phyloP scores from a whole-genome alignment of 2,113 vertebrate species.

The Nematolebias whitei region DNA sequence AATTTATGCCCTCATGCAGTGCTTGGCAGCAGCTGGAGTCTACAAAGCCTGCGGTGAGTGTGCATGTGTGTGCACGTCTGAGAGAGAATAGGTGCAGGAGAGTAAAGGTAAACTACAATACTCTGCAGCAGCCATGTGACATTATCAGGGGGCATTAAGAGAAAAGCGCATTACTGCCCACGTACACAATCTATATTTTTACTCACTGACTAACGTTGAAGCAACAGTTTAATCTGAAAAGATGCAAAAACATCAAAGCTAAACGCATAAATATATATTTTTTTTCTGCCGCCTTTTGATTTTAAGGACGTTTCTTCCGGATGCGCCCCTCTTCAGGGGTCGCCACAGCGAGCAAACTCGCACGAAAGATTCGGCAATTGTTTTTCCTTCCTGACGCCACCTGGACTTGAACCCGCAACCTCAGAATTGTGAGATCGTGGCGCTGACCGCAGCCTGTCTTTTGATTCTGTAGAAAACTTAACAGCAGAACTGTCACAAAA shows the following conservation, averaged over 20 bases:
- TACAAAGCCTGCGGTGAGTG: conserved; percentile 68
- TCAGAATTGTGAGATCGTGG: too few species aligned
- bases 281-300: conserved; percentile 17
- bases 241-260: conserved; percentile 18
- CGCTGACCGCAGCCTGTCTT: too few species aligned
- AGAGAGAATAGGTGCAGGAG: conserved; percentile 16
- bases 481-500: not conserved
- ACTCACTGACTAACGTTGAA: conserved; percentile 31
- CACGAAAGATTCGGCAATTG: too few species aligned
- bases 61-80: conserved; percentile 22
- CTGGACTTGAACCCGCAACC: too few species aligned
- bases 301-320: too few species aligned
- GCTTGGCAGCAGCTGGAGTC: conserved; percentile 77
- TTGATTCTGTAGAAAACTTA: conserved; percentile 19
- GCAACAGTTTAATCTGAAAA: conserved; percentile 12
- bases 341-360: too few species aligned
- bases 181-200: conserved; percentile 48
- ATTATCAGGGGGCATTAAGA: conserved; percentile 73
- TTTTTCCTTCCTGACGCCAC: too few species aligned
- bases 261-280: not conserved
- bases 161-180: conserved; percentile 50
- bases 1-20: conserved; percentile 79
- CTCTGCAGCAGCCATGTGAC: conserved; percentile 61
- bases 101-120: conserved; percentile 60
- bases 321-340: too few species aligned